Conservation (phyloP, 2,797 vertebrate genomes). For the Enteromius fasciolatus region DNA sequence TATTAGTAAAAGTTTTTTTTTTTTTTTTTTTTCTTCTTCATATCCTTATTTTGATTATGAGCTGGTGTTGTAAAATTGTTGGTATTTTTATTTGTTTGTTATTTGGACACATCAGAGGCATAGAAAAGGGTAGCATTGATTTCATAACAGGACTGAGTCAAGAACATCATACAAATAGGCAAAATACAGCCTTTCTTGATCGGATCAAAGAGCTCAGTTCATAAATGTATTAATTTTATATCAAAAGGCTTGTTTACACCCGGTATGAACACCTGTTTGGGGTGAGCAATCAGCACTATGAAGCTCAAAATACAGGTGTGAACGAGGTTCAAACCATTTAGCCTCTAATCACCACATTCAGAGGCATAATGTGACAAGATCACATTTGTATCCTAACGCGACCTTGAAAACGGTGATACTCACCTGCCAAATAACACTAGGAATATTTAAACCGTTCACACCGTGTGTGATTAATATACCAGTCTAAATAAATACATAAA, state of each 20-base stretch:
- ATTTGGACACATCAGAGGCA: not conserved
- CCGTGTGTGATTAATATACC: no score
- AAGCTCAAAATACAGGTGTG: not conserved
- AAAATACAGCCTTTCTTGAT: slow-evolving; percentile 76
- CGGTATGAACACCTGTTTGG: not conserved
- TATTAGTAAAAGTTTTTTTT: not conserved
- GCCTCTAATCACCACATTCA: not conserved
- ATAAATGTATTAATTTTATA: not conserved
- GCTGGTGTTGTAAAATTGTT: not conserved
- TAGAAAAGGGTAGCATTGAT: slow-evolving; percentile 64
- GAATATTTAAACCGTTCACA: no score
- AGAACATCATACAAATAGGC: slow-evolving; percentile 41
- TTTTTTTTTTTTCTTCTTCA: not conserved
- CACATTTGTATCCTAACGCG: not conserved
- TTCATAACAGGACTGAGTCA: slow-evolving; percentile 66
- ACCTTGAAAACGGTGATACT: not conserved
- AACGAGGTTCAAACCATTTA: not conserved
- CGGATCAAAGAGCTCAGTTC: slow-evolving; percentile 34
- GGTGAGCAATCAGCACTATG: not conserved
- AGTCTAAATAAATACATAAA: not conserved
- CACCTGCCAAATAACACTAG: not conserved
- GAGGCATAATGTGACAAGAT: not conserved
- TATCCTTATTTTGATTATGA: not conserved
- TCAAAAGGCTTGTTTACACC: slow-evolving; percentile 5
- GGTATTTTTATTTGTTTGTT: not conserved